Conservation (phyloP, 1,140 invertebrate genomes). For the Cherax destructor region DNA sequence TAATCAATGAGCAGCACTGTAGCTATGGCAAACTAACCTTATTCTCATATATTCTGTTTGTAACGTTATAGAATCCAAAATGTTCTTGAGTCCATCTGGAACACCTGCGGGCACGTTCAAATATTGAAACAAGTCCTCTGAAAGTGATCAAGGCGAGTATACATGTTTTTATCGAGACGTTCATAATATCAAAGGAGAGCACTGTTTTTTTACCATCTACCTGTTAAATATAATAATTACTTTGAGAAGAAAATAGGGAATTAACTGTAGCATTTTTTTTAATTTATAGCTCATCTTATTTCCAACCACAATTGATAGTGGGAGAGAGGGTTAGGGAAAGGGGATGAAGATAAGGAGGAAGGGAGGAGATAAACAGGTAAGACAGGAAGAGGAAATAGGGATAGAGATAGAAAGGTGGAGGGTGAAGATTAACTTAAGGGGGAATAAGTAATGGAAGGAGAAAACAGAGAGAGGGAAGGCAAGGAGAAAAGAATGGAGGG, state of each 20-base stretch:
- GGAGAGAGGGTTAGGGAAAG: too few species aligned
- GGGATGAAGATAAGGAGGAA: too few species aligned
- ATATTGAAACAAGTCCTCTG: slow-evolving; percentile 95
- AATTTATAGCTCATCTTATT: too few species aligned
- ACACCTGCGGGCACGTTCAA: slow-evolving; percentile 90
- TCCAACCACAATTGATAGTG: too few species aligned
- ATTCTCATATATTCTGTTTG: slow-evolving; percentile 91
- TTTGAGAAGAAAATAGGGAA: background rate
- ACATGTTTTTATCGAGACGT: slow-evolving; percentile 91
- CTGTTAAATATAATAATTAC: slow-evolving; percentile 15
- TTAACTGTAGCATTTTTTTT: too few species aligned
- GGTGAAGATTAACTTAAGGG: too few species aligned
- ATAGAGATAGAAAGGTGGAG: background rate
- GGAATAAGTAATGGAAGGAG: background rate
- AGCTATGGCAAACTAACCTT: slow-evolving; percentile 42
- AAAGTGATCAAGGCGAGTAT: slow-evolving; percentile 94
- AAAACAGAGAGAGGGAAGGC: background rate
- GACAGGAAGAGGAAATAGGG: background rate
- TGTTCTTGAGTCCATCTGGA: slow-evolving; percentile 91
- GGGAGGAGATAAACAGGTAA: too few species aligned
- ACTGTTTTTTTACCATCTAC: slow-evolving; percentile 79
- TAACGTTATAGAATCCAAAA: slow-evolving; percentile 95
- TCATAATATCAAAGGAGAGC: slow-evolving; percentile 89
- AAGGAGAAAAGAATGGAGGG: background rate
- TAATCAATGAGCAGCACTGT: background rate